These are phyloP conservation scores for Chamaea fasciata DNA, from an alignment of 2,113 vertebrate genomes.

Conservation along the genomic window DNA sequence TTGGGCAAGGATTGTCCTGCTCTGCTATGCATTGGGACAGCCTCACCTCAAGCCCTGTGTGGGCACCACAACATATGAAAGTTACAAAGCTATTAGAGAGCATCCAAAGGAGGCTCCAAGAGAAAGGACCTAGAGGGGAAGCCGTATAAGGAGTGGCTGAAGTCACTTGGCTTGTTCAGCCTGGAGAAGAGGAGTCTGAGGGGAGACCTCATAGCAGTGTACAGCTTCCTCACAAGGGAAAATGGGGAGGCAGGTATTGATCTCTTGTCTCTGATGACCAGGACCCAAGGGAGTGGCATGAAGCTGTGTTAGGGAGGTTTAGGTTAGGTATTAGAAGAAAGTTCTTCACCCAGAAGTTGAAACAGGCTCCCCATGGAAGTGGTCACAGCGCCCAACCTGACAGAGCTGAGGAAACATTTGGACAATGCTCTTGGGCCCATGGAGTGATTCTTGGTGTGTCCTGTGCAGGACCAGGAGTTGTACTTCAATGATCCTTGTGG, in stretches of 20 bases:
- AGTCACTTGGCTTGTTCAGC: neutral
- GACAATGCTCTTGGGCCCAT: neutral
- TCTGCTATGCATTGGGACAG: neutral
- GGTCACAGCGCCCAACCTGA: neutral
- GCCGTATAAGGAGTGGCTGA: accelerated
- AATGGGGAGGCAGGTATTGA: too few species aligned
- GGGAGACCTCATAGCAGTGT: neutral
- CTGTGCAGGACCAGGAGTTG: neutral
- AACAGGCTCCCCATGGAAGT: neutral
- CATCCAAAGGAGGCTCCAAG: neutral
- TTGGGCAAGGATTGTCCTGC: neutral
- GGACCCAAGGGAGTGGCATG: neutral
- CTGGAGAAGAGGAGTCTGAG: neutral
- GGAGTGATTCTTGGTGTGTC: neutral
- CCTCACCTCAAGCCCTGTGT: neutral
- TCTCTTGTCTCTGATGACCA: neutral
- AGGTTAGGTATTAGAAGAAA: neutral
- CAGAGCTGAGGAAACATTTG: neutral
- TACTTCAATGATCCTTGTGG: neutral
- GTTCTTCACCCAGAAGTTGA: neutral
- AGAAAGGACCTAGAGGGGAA: neutral
- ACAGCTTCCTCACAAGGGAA: neutral
- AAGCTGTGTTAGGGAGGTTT: neutral
- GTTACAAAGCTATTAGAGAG: neutral
- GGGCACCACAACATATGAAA: neutral